These are phyloP conservation scores for Arctia plantaginis DNA, from an alignment of 2,888 invertebrate species.

Conservation along the genomic window DNA sequence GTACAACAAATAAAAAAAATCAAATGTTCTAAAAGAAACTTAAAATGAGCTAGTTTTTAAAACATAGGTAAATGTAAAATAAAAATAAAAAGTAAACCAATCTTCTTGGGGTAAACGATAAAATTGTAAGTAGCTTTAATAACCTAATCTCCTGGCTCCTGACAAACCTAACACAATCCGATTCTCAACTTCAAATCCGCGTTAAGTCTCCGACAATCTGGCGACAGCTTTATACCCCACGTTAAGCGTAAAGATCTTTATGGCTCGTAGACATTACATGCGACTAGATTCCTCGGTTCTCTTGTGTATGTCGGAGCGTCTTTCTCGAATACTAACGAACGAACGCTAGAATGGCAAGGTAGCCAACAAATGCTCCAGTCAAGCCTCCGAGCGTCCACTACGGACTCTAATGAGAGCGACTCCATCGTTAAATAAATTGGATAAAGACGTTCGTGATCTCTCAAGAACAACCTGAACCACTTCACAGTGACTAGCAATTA, in stretches of 20 bases:
- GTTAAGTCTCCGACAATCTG: conserved; percentile 47
- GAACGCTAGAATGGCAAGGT: conserved; percentile 67
- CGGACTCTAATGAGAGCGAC: conserved; percentile 82
- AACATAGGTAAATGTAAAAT: background rate
- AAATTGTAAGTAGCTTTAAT: conserved; percentile 20
- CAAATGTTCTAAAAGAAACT: background rate
- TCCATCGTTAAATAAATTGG: conserved; percentile 86
- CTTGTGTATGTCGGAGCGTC: conserved; percentile 43
- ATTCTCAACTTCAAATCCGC: conserved; percentile 35
- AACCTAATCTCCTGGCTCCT: conserved; percentile 27
- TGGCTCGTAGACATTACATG: conserved; percentile 55
- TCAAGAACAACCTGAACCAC: conserved; percentile 84
- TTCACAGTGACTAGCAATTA: conserved; percentile 84
- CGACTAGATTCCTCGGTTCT: conserved; percentile 52
- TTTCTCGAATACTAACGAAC: conserved; percentile 69
- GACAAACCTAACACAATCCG: conserved; percentile 22
- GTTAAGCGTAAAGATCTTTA: conserved; percentile 58
- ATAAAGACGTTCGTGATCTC: conserved; percentile 86
- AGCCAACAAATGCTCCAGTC: conserved; percentile 65
- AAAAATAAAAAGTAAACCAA: background rate
- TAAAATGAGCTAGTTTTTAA: background rate
- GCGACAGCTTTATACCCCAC: conserved; percentile 45
- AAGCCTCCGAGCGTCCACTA: conserved; percentile 68
- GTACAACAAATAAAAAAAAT: no score
- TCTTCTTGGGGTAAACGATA: conserved; percentile 7